A percentile compares a stretch with the other conserved stretches of the same genome.
These are phyloP conservation scores for Sinella curviseta DNA, from an alignment of 1,140 invertebrate species.

Conservation along the genomic window DNA sequence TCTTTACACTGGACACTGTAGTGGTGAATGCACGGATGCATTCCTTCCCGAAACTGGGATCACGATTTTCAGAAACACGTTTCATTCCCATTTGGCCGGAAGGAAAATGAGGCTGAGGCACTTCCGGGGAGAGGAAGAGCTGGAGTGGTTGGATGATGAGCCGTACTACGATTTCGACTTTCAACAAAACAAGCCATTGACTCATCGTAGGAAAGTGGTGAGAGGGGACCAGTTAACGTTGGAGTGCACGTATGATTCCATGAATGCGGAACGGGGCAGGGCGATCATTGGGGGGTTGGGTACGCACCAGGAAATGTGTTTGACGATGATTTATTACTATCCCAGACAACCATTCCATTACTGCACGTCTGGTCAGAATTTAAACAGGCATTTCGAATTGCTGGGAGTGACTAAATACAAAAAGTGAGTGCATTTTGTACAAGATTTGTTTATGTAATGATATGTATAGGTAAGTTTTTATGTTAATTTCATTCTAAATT, in stretches of 20 bases:
- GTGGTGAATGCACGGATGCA: neutral
- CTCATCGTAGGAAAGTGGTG: conserved; percentile 69
- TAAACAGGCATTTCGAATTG: neutral
- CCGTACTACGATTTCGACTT: too few relatives aligned
- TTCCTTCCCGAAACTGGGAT: conserved; percentile 30
- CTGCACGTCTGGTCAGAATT: neutral
- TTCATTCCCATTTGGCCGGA: too few relatives aligned
- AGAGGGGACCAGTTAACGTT: conserved; percentile 77
- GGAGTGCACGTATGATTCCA: too few relatives aligned
- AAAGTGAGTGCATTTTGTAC: too few relatives aligned
- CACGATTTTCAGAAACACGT: conserved; percentile 32
- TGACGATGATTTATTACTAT: conserved; percentile 71
- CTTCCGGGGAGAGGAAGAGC: conserved; percentile 38
- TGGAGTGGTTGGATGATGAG: conserved; percentile 38
- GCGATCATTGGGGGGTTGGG: conserved; percentile 69
- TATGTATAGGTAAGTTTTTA: too few relatives aligned
- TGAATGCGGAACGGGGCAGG: too few relatives aligned
- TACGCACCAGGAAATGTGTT: conserved; percentile 71
- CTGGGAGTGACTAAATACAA: neutral
- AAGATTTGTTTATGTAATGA: too few relatives aligned
- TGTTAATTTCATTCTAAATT: too few relatives aligned
- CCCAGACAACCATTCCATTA: conserved; percentile 52
- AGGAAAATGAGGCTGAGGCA: too few relatives aligned
- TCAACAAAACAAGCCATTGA: too few relatives aligned
- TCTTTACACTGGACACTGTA: conserved; percentile 32